These are phyloP conservation scores for Struthio camelus DNA, from an alignment of 2,113 vertebrate genomes.

Conservation along the genomic window DNA sequence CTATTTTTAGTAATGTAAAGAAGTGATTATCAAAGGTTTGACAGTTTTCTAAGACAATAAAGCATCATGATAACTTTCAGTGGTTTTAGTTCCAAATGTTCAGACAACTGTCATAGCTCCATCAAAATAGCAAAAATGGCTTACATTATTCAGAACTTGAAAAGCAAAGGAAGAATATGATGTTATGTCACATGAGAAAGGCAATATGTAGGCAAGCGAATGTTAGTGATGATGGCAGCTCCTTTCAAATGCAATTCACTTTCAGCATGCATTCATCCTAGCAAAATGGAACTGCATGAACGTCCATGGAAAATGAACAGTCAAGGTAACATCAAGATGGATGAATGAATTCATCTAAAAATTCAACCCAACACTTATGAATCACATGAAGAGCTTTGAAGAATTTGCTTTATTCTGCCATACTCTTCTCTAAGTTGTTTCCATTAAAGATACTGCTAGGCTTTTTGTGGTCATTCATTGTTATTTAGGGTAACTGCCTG, in stretches of 20 bases:
- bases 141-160: neutral
- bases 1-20: neutral
- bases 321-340: neutral
- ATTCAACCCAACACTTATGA: neutral
- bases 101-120: neutral
- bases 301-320: neutral
- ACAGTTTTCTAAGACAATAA: neutral
- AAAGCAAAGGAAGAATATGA: neutral
- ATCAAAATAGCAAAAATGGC: neutral
- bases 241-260: neutral
- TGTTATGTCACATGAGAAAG: neutral
- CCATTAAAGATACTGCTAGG: neutral
- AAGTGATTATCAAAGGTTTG: neutral
- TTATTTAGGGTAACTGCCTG: neutral
- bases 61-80: neutral
- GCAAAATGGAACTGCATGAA: neutral
- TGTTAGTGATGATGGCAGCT: neutral
- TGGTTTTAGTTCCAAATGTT: constrained; percentile 19
- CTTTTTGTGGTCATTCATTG: fast-evolving
- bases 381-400: neutral
- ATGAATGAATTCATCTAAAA: neutral
- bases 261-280: neutral
- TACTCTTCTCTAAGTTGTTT: neutral
- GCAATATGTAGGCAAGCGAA: neutral
- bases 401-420: neutral